Percentiles rank a stretch among this genome's conserved stretches.
phyloP scores from a whole-genome alignment of 2,888 invertebrate genomes.

The Drosophila kokeensis region DNA sequence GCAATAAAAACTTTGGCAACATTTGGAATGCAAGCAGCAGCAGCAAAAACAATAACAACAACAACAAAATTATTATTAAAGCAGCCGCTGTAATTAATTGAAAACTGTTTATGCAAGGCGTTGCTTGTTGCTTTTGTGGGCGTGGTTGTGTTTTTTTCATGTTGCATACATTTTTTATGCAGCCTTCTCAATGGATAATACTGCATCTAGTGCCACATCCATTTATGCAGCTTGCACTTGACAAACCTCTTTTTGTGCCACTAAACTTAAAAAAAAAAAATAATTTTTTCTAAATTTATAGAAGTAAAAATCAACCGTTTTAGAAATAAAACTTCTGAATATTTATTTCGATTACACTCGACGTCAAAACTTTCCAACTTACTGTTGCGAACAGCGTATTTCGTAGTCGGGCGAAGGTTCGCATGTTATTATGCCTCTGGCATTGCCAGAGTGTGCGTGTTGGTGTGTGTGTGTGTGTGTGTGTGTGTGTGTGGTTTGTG shows the following conservation, averaged over 20 bases:
- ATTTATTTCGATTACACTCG: neutral
- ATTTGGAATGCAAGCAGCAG: constrained; percentile 9
- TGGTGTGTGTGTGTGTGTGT: constrained; percentile 26
- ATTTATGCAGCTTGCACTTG: neutral
- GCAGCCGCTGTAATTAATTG: constrained; percentile 60
- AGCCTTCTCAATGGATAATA: neutral
- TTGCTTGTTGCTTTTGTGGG: neutral
- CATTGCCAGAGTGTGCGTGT: constrained; percentile 4
- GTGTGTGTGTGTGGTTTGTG: constrained; percentile 35
- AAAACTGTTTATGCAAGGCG: constrained; percentile 51
- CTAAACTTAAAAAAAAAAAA: neutral
- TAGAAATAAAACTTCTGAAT: neutral
- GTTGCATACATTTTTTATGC: neutral
- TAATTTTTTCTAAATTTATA: neutral
- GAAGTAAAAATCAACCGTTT: neutral
- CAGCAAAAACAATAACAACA: constrained; percentile 14
- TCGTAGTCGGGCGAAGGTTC: neutral
- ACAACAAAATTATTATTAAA: constrained; percentile 24
- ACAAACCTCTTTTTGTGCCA: neutral
- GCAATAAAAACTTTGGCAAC: constrained; percentile 37
- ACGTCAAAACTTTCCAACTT: neutral
- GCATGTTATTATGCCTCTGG: neutral
- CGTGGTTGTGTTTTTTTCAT: neutral
- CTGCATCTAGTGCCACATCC: neutral
- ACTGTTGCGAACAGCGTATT: neutral